Evolutionary conservation across 2,797 vertebrate species (phyloP).

Genomic region (Psittacula echo): DNA sequence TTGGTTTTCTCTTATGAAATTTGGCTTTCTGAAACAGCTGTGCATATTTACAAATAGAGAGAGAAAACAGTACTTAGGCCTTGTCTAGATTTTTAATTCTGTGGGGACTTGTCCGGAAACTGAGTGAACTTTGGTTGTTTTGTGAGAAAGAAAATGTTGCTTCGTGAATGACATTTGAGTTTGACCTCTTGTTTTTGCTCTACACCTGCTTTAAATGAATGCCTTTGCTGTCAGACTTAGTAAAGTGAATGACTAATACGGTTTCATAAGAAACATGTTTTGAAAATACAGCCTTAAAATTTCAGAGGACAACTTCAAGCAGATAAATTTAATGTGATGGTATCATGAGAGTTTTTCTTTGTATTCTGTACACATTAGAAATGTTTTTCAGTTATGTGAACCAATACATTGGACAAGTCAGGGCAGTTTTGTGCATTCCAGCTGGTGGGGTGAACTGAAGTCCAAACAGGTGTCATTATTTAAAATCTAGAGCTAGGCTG

Average conservation of each 20-base stretch:
- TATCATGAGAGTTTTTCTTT: neutral
- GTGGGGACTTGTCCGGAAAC: constrained; percentile 7
- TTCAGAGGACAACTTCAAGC: neutral
- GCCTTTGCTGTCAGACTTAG: neutral
- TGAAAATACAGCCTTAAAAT: neutral
- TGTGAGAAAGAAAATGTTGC: neutral
- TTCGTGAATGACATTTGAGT: constrained; percentile 7
- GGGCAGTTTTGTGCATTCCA: neutral
- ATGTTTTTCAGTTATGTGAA: neutral
- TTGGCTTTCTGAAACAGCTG: constrained; percentile 12
- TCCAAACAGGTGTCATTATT: neutral
- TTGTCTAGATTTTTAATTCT: constrained; percentile 24
- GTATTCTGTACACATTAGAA: neutral
- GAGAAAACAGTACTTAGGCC: neutral
- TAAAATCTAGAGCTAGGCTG: neutral
- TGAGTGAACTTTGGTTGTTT: constrained; percentile 13
- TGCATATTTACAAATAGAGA: constrained; percentile 13
- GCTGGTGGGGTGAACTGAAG: neutral
- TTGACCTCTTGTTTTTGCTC: constrained; percentile 30
- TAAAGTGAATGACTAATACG: neutral
- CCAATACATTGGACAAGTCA: neutral
- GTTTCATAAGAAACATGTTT: neutral
- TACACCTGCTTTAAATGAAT: constrained; percentile 3
- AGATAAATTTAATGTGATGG: neutral
- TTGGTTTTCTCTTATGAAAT: neutral